Conservation (phyloP, 2,113 vertebrate genomes). For the Phycodurus eques region DNA sequence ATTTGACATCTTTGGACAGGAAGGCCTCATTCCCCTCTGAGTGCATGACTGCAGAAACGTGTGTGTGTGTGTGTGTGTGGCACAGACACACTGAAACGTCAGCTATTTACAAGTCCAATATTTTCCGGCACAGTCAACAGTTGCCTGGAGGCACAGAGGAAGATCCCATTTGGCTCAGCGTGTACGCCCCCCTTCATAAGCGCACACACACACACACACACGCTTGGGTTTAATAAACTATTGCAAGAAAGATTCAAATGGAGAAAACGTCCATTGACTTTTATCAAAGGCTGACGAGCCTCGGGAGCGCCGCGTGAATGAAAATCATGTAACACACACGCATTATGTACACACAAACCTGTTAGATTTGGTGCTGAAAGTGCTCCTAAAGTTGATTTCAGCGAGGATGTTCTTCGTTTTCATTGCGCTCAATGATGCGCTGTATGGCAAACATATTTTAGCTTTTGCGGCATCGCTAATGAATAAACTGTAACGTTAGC, state of each 20-base stretch:
- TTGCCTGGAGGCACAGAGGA: conserved; percentile 47
- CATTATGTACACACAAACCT: neutral
- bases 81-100: conserved; percentile 40
- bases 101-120: conserved; percentile 56
- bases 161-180: conserved; percentile 52
- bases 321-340: neutral
- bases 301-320: conserved; percentile 16
- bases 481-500: neutral
- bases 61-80: conserved; percentile 8
- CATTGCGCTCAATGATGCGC: neutral
- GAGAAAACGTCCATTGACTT: conserved; percentile 19
- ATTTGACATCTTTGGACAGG: neutral
- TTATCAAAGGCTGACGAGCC: conserved; percentile 29
- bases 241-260: conserved; percentile 38
- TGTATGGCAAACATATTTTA: neutral
- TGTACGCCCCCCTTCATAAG: conserved; percentile 7
- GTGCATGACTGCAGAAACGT: neutral
- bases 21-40: neutral
- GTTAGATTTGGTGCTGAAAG: neutral
- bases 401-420: neutral
- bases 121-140: conserved; percentile 62
- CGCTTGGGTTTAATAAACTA: conserved; percentile 43
- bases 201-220: conserved; percentile 4
- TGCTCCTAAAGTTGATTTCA: neutral
- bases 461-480: no score